Evolutionary conservation across 2,113 vertebrate species (phyloP), one percentile per base, ranked within the genome.

Genomic region (Mustela nigripes): DNA sequence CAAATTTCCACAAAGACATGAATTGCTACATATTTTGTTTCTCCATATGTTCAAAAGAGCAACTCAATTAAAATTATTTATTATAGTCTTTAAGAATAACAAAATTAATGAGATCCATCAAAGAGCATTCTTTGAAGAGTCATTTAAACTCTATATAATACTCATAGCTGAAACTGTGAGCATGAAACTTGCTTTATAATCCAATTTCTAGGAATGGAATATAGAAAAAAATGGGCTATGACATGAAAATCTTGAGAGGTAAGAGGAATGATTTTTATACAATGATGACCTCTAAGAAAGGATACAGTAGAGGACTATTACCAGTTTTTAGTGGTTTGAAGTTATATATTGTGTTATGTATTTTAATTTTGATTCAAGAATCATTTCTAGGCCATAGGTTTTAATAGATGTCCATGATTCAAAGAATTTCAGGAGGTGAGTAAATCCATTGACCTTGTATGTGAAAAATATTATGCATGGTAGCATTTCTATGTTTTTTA

Each of bases 281-380:
- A 89, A 21, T 91, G 36, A 67, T 91, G 69, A 84, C 73, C 80
- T 58, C 14, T 65, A 84, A 50, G 42, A n/a, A 81, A 96, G 22
- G 58, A 36, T 95, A 58, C 18, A 7, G 1, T 67, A 50, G 69
- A 48, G 18, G 31, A 58, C 19, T n/a, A 16, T 50, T 79, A 36
- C 11, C 2, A 39, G 2, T 87, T 60, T 81, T 90, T 78, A 71
- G 7, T 60, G 56, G n/a, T 28, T 82, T 78, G 60, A 97, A 58
- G 36, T 50, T 92, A 22, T 33, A 71, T 69, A 42, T 50, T 94
- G 2, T 89, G 14, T 85, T 76, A 82, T 42, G 7, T 36, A 73
- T 86, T 94, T 86, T 92, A 5, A 60, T 78, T 97, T 89, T 90
- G 22, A 83, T 65, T 80, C 31, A 73, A 11, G 10, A 39, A 82